Percentiles rank a stretch among this genome's conserved stretches.
These are phyloP conservation scores for Apostichopus californicus DNA, from an alignment of 35 echinoderm and acorn worm genomes.

Conservation along the genomic window DNA sequence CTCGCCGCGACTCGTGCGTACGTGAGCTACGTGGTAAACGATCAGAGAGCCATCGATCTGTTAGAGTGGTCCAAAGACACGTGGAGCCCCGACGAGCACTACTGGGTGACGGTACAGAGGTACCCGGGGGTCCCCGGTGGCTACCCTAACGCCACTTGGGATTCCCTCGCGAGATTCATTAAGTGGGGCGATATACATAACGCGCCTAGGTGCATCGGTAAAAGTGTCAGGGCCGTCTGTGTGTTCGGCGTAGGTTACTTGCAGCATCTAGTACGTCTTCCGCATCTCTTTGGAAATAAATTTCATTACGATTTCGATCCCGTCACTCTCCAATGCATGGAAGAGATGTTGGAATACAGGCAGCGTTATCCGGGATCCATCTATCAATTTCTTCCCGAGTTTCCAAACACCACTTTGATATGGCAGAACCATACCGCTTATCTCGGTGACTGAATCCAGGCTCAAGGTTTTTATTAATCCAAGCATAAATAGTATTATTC, in stretches of 20 bases:
- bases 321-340: slow-evolving; percentile 74
- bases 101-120: slow-evolving; percentile 61
- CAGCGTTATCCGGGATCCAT: slow-evolving; percentile 45
- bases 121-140: slow-evolving; percentile 70
- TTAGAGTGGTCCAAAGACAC: slow-evolving; percentile 67
- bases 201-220: slow-evolving; percentile 57
- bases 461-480: too few species aligned
- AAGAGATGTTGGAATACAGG: slow-evolving; percentile 73
- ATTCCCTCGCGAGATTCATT: slow-evolving; percentile 35
- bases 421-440: slow-evolving; percentile 29
- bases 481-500: too few species aligned
- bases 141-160: slow-evolving; percentile 38
- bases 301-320: slow-evolving; percentile 76
- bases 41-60: slow-evolving; percentile 51
- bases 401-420: slow-evolving; percentile 31
- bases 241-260: slow-evolving; percentile 63
- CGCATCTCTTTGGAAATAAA: slow-evolving; percentile 77
- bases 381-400: slow-evolving; percentile 20
- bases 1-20: slow-evolving; percentile 52
- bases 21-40: slow-evolving; percentile 54
- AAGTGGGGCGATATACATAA: slow-evolving; percentile 4
- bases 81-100: slow-evolving; percentile 68
- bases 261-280: slow-evolving; percentile 30
- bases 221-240: slow-evolving; percentile 61
- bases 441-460: not conserved